phyloP scores from a whole-genome alignment of 2,888 invertebrate genomes.

The Mythimna ferrago region DNA sequence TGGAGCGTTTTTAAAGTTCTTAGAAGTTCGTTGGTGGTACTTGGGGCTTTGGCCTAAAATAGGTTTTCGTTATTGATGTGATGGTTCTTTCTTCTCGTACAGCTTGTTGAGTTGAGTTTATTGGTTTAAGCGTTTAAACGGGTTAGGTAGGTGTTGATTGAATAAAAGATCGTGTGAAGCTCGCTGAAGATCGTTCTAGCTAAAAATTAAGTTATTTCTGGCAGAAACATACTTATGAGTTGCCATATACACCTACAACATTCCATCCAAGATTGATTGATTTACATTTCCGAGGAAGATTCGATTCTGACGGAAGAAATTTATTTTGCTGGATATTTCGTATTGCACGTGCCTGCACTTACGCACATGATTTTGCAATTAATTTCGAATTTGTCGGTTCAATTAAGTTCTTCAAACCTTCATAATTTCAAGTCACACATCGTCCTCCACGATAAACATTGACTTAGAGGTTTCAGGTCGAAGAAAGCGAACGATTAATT shows the following conservation, averaged over 20 bases:
- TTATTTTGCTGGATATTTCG: background rate
- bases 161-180: background rate
- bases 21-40: constrained; percentile 54
- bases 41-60: constrained; percentile 29
- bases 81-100: constrained; percentile 13
- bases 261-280: background rate
- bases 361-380: background rate
- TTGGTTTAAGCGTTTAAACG: background rate
- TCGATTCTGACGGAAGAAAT: constrained; percentile 1
- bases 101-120: constrained; percentile 1
- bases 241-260: background rate
- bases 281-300: background rate
- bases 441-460: constrained; percentile 23
- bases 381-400: background rate
- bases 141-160: background rate
- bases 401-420: background rate
- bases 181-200: background rate
- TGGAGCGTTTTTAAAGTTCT: constrained; percentile 50
- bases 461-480: constrained; percentile 30
- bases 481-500: constrained; percentile 45
- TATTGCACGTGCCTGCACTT: background rate
- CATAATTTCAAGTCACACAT: constrained; percentile 20
- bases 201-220: background rate
- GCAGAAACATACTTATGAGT: background rate
- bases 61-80: constrained; percentile 24